A percentile compares a stretch with the other conserved stretches of the same genome.
Evolutionary conservation across 2,888 invertebrate species (phyloP).

Genomic region (Odontocolon sp.): DNA sequence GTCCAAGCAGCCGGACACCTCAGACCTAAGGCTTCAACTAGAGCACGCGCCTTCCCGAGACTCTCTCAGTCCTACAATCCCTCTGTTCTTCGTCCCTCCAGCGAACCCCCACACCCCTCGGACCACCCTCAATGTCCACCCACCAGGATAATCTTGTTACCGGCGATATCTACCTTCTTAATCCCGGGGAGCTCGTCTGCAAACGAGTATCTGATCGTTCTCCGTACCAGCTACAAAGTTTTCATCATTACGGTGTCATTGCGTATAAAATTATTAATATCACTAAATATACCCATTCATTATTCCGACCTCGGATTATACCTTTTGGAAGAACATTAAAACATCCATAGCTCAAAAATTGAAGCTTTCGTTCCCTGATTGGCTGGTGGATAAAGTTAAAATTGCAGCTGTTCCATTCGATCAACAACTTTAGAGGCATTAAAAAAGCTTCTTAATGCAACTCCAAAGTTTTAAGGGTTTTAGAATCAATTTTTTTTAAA

Average conservation of each 20-base stretch:
- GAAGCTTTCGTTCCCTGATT: too few relatives aligned
- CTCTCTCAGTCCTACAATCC: constrained; percentile 25
- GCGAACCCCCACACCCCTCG: constrained; percentile 19
- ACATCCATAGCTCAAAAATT: too few relatives aligned
- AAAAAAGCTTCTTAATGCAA: too few relatives aligned
- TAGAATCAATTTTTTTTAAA: too few relatives aligned
- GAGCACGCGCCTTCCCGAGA: constrained; percentile 68
- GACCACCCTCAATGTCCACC: constrained; percentile 40
- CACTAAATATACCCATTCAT: neutral
- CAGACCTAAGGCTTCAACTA: constrained; percentile 75
- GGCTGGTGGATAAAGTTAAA: too few relatives aligned
- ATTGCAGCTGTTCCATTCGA: too few relatives aligned
- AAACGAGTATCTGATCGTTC: constrained; percentile 53
- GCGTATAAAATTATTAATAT: neutral
- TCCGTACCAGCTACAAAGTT: constrained; percentile 44
- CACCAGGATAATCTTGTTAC: constrained; percentile 77
- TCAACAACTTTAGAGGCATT: too few relatives aligned
- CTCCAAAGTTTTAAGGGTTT: too few relatives aligned
- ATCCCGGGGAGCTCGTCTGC: constrained; percentile 56
- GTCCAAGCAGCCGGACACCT: constrained; percentile 60
- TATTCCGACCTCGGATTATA: neutral
- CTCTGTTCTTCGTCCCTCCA: constrained; percentile 30
- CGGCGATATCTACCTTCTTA: constrained; percentile 71
- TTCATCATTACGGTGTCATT: neutral
- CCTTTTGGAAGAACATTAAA: too few relatives aligned